These are phyloP conservation scores for Sicus ferrugineus DNA, from an alignment of 2,888 invertebrate species.

Conservation along the genomic window DNA sequence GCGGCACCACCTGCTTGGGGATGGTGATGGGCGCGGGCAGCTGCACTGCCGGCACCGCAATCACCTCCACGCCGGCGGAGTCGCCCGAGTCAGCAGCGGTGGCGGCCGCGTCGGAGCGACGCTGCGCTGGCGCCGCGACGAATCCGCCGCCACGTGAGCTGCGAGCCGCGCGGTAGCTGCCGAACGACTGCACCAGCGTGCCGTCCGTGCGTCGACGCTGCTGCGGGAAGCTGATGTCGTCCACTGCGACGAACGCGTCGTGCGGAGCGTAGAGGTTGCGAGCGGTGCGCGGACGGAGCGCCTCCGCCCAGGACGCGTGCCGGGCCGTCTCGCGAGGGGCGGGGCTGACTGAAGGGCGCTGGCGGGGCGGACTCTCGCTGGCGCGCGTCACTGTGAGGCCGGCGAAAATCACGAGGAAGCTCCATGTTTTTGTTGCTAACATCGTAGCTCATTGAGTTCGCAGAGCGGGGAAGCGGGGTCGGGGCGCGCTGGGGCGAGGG, in stretches of 20 bases:
- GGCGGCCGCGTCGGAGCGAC: conserved; percentile 52
- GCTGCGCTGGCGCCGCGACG: conserved; percentile 42
- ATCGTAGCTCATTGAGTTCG: conserved; percentile 60
- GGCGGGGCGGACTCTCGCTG: conserved; percentile 48
- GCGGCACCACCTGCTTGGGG: conserved; percentile 56
- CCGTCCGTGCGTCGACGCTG: conserved; percentile 57
- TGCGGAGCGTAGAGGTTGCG: conserved; percentile 63
- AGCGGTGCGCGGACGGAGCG: conserved; percentile 44
- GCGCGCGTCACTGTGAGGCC: conserved; percentile 53
- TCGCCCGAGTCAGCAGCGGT: conserved; percentile 35
- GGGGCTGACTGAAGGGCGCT: conserved; percentile 25
- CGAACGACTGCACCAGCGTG: conserved; percentile 45
- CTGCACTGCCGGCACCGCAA: conserved; percentile 53
- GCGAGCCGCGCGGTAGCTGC: conserved; percentile 27
- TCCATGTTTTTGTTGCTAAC: conserved; percentile 62
- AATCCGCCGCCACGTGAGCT: conserved; percentile 14
- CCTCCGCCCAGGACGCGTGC: conserved; percentile 23
- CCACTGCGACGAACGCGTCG: conserved; percentile 59
- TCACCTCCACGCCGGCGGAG: conserved; percentile 48
- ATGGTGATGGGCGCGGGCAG: conserved; percentile 55
- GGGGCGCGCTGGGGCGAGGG: conserved; percentile 34
- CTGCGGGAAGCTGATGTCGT: conserved; percentile 59
- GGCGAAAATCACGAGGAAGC: conserved; percentile 55
- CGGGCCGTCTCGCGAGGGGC: conserved; percentile 15
- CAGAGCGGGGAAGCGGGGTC: conserved; percentile 17